These are phyloP conservation scores for Cettia cetti DNA, from an alignment of 2,113 vertebrate species.

Conservation along the genomic window DNA sequence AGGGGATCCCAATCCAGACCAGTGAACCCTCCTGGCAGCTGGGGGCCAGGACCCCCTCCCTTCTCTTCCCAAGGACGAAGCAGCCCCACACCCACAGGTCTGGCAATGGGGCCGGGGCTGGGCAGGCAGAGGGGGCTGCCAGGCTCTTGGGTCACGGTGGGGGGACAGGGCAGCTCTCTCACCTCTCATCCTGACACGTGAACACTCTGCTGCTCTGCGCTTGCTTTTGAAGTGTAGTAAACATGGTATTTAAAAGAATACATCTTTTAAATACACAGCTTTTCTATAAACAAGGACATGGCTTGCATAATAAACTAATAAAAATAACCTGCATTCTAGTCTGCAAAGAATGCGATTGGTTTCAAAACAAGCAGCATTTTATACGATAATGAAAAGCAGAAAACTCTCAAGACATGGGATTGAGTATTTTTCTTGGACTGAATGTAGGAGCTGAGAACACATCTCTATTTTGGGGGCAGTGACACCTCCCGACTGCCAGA, in stretches of 20 bases:
- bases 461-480: slow-evolving; percentile 35
- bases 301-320: slow-evolving; percentile 68
- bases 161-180: not conserved
- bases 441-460: not conserved
- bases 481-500: slow-evolving; percentile 12
- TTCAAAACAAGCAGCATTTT: slow-evolving; percentile 63
- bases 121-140: not conserved
- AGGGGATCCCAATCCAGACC: not conserved
- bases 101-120: accelerated
- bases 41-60: not conserved
- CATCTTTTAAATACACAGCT: slow-evolving; percentile 21
- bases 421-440: slow-evolving; percentile 61
- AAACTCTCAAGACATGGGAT: slow-evolving; percentile 26
- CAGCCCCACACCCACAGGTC: accelerated
- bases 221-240: slow-evolving; percentile 48
- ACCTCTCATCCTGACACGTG: not conserved
- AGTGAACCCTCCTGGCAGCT: not conserved
- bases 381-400: slow-evolving; percentile 66
- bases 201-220: not conserved
- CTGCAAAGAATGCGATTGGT: slow-evolving; percentile 60
- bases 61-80: not conserved
- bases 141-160: not conserved
- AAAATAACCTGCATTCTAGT: slow-evolving; percentile 68
- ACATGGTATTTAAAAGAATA: slow-evolving; percentile 23
- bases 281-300: slow-evolving; percentile 57